phyloP scores from a whole-genome alignment of 2,797 vertebrate genomes.

The Salmo trutta region DNA sequence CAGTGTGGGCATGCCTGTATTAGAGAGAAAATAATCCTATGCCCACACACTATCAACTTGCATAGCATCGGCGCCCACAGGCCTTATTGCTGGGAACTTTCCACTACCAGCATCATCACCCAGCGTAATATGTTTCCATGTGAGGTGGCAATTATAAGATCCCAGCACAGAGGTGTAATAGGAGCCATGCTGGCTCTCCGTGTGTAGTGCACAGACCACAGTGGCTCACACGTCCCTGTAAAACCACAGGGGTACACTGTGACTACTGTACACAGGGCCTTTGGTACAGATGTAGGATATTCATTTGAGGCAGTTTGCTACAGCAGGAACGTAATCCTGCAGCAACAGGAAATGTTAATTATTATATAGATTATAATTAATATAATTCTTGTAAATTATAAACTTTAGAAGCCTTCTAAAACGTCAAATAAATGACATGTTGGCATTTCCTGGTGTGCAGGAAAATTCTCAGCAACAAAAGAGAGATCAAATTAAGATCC shows the following conservation, averaged over 20 bases:
- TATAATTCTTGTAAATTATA: no score
- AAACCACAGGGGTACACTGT: conserved; percentile 37
- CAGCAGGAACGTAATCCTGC: no score
- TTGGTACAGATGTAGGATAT: no score
- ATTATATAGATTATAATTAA: no score
- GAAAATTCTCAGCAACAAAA: no score
- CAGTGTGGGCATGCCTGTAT: conserved; percentile 70
- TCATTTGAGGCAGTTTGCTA: no score
- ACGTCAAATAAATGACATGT: no score
- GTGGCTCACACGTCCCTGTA: conserved; percentile 43
- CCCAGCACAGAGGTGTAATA: conserved; percentile 65
- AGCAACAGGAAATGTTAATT: no score
- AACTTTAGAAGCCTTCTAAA: no score
- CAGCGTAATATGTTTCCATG: conserved; percentile 70
- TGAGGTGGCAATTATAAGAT: conserved; percentile 68
- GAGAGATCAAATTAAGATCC: no score
- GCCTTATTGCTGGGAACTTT: conserved; percentile 74
- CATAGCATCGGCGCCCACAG: conserved; percentile 72
- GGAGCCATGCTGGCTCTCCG: conserved; percentile 61
- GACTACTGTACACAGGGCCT: conserved; percentile 22
- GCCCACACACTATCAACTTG: conserved; percentile 74
- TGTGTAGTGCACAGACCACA: conserved; percentile 50
- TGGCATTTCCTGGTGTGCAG: no score
- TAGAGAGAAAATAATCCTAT: conserved; percentile 74
- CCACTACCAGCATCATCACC: conserved; percentile 63